These are phyloP conservation scores for Sigmodon hispidus DNA, from an alignment of 2,113 vertebrate species.

Conservation along the genomic window DNA sequence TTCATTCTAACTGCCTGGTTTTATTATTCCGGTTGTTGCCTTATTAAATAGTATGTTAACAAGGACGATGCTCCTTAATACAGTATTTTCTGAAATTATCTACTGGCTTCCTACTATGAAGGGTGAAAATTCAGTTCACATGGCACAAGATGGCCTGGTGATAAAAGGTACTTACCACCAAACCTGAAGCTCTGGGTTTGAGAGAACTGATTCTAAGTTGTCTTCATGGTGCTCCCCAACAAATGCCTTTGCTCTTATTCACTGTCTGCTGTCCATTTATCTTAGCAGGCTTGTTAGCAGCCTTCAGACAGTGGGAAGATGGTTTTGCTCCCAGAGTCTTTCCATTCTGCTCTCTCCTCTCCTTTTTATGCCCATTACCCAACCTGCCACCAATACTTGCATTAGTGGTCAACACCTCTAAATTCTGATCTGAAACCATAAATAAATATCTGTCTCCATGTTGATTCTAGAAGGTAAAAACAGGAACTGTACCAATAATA, in stretches of 20 bases:
- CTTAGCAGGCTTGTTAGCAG: not conserved
- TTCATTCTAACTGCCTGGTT: not conserved
- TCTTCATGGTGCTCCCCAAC: not conserved
- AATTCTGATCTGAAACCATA: not conserved
- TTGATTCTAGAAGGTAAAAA: not conserved
- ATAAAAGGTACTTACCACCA: not conserved
- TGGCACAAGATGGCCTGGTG: not conserved
- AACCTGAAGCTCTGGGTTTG: not conserved
- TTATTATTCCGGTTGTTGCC: not conserved
- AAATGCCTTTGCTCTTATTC: not conserved
- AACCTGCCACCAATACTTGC: not conserved
- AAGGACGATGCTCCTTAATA: not conserved
- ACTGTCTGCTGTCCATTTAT: not conserved
- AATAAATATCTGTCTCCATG: not conserved
- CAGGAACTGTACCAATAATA: not conserved
- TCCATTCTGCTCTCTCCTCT: not conserved
- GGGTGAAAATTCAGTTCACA: not conserved
- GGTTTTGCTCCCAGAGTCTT: not conserved
- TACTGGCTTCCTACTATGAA: not conserved
- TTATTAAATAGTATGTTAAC: not conserved
- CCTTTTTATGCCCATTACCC: not conserved
- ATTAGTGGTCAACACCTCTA: not conserved
- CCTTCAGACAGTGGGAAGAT: not conserved
- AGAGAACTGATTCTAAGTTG: not conserved
- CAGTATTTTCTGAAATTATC: conserved; percentile 8